These are phyloP conservation scores for Laticauda laticaudata DNA, from an alignment of 2,113 vertebrate species.

Conservation along the genomic window DNA sequence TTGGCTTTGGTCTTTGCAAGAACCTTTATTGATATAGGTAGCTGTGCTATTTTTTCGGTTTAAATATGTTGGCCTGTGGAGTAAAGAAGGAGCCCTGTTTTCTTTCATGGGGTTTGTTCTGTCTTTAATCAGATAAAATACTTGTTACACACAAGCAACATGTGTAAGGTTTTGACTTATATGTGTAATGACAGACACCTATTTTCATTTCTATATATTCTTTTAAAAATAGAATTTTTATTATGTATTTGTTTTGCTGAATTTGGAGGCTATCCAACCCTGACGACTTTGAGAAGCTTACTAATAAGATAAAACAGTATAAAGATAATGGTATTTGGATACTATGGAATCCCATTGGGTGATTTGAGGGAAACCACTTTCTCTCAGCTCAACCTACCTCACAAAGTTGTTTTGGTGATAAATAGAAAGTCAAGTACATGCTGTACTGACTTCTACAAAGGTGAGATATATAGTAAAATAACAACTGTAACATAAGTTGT, in stretches of 20 bases:
- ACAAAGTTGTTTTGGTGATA: not conserved
- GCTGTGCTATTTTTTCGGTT: slow-evolving; percentile 10
- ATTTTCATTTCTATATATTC: not conserved
- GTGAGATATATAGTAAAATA: not conserved
- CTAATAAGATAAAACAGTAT: not conserved
- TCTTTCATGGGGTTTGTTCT: not conserved
- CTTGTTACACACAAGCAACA: not conserved
- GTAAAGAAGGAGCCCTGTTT: not conserved
- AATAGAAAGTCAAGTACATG: not conserved
- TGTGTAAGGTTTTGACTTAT: not conserved
- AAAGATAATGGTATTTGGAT: not conserved
- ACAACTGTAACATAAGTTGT: not conserved
- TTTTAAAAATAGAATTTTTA: not conserved
- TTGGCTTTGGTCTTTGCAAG: slow-evolving; percentile 9
- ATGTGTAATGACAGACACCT: not conserved
- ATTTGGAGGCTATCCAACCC: not conserved
- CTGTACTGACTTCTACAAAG: not conserved
- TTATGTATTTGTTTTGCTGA: not conserved
- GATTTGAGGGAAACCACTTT: not conserved
- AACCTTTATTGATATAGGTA: slow-evolving; percentile 21
- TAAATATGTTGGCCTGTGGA: not conserved
- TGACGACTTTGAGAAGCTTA: not conserved
- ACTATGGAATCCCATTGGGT: not conserved
- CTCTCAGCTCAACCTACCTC: not conserved
- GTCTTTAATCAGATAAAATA: not conserved